These are phyloP conservation scores for Teleopsis dalmanni DNA, from an alignment of 1,140 invertebrate genomes.

Conservation along the genomic window DNA sequence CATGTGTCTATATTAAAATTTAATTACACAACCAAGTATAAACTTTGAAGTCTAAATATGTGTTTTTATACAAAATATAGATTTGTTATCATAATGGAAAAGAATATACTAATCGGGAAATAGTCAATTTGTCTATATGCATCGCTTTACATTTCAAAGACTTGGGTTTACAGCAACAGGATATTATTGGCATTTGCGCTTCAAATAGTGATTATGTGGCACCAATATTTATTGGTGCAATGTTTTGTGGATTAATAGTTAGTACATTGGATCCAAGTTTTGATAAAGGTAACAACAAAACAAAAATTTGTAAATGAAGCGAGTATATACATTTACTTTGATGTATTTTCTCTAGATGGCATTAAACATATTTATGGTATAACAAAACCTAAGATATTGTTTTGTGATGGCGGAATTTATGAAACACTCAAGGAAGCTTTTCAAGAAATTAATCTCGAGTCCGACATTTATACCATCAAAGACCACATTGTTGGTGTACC, in stretches of 20 bases:
- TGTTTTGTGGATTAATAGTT: conserved; percentile 32
- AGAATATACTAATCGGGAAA: neutral
- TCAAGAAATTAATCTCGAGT: conserved; percentile 5
- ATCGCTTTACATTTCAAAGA: neutral
- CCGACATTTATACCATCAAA: conserved; percentile 20
- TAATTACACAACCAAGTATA: too few species aligned
- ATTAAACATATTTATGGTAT: conserved; percentile 9
- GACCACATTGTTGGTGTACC: conserved; percentile 14
- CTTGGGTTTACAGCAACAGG: neutral
- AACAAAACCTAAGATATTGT: conserved; percentile 19
- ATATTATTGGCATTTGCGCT: neutral
- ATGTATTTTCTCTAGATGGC: neutral
- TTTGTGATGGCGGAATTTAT: conserved; percentile 25
- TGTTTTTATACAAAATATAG: too few species aligned
- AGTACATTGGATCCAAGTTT: conserved; percentile 26
- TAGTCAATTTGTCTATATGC: neutral
- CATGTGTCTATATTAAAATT: neutral
- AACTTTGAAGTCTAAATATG: too few species aligned
- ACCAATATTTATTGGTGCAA: conserved; percentile 7
- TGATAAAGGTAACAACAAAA: conserved; percentile 22
- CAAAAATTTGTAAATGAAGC: too few species aligned
- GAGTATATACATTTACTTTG: too few species aligned
- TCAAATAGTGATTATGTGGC: neutral
- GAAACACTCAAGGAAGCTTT: conserved; percentile 15
- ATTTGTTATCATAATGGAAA: neutral